A percentile compares a stretch with the other conserved stretches of the same genome.
phyloP scores from a whole-genome alignment of 1,140 invertebrate genomes.

The Muscidifurax raptorellus region DNA sequence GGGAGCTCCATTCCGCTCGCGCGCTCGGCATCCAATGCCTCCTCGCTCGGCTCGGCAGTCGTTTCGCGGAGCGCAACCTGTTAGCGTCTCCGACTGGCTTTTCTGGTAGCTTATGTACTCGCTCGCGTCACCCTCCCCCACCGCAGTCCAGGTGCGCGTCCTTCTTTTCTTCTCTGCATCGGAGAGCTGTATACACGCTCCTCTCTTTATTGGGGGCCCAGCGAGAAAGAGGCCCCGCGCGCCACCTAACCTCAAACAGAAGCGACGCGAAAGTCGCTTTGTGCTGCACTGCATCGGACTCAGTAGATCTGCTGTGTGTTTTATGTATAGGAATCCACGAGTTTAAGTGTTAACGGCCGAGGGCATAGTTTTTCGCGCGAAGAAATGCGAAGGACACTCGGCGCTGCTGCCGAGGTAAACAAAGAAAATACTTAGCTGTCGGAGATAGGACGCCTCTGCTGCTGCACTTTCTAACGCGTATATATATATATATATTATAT shows the following conservation, averaged over 20 bases:
- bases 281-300: background rate
- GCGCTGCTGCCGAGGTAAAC: conserved; percentile 26
- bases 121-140: background rate
- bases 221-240: background rate
- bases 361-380: conserved; percentile 29
- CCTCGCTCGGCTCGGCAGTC: conserved; percentile 57
- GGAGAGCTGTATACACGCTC: background rate
- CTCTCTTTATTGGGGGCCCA: background rate
- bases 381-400: conserved; percentile 52
- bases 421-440: conserved; percentile 17
- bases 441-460: background rate
- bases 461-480: background rate
- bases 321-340: too few species aligned
- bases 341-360: background rate
- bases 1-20: background rate
- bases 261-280: conserved; percentile 3
- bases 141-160: conserved; percentile 17
- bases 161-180: background rate
- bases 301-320: too few species aligned
- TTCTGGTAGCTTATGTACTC: background rate
- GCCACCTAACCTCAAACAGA: conserved; percentile 41
- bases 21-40: conserved; percentile 13
- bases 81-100: conserved; percentile 46
- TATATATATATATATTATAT: too few species aligned
- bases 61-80: conserved; percentile 64